A percentile compares a stretch with the other conserved stretches of the same genome.
Evolutionary conservation across 2,797 vertebrate species (phyloP).

Genomic region (Champsocephalus esox): DNA sequence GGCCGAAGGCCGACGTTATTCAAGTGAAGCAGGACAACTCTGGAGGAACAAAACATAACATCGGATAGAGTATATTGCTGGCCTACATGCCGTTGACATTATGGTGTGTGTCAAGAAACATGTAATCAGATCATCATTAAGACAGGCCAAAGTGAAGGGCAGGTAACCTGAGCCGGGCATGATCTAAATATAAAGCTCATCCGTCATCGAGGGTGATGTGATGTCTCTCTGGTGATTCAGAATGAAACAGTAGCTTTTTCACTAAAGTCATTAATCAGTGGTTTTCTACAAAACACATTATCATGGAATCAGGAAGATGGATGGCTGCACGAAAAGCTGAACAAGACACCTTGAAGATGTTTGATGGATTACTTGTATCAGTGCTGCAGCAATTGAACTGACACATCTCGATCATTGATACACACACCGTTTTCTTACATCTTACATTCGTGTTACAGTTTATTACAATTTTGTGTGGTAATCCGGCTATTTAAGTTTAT

Average conservation of each 20-base stretch:
- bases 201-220: slow-evolving; percentile 46
- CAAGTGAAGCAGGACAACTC: slow-evolving; percentile 1
- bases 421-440: too few relatives aligned
- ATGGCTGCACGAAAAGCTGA: not conserved
- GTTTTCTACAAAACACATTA: not conserved
- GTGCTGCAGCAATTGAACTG: too few relatives aligned
- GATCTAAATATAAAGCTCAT: slow-evolving; percentile 66
- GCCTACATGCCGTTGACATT: slow-evolving; percentile 5
- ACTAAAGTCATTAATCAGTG: slow-evolving; percentile 16
- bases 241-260: slow-evolving; percentile 48
- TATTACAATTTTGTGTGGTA: too few relatives aligned
- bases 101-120: slow-evolving; percentile 2
- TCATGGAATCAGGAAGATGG: not conserved
- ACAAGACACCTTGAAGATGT: not conserved
- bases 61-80: not conserved
- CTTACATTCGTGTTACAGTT: too few relatives aligned
- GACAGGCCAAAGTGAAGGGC: slow-evolving; percentile 37
- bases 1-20: not conserved
- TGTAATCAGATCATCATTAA: slow-evolving; percentile 42
- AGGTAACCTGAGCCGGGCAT: slow-evolving; percentile 49
- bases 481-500: too few relatives aligned
- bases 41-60: slow-evolving; percentile 3
- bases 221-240: slow-evolving; percentile 41
- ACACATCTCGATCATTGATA: too few relatives aligned
- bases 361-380: not conserved